Percentiles rank a stretch among this genome's conserved stretches.
These are phyloP conservation scores for Limosa lapponica DNA, from an alignment of 2,797 vertebrate species.

Conservation along the genomic window DNA sequence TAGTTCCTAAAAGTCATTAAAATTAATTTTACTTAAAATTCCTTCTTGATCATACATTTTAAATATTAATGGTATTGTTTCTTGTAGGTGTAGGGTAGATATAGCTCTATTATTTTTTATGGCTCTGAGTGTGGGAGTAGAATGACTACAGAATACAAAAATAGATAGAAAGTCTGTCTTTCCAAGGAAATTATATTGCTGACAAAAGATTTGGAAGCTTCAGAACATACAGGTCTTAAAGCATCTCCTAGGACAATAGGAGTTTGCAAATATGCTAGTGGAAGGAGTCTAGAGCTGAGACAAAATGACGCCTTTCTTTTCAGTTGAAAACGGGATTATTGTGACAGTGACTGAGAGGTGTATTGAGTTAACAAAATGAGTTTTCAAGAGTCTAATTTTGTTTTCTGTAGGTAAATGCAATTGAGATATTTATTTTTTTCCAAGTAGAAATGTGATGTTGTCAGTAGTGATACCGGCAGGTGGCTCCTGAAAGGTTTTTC, in stretches of 20 bases:
- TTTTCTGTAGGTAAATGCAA: background rate
- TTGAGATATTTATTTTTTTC: background rate
- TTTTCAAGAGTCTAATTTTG: background rate
- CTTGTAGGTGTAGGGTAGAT: background rate
- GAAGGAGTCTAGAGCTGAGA: background rate
- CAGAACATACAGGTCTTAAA: background rate
- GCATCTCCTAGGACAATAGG: background rate
- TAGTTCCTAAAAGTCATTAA: background rate
- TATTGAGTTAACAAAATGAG: background rate
- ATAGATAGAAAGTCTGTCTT: background rate
- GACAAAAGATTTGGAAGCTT: background rate
- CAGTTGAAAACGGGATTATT: background rate
- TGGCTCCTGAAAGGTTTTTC: background rate
- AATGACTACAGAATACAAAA: background rate
- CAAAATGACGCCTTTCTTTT: background rate
- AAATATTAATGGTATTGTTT: background rate
- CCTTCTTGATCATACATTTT: background rate
- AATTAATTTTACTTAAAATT: background rate
- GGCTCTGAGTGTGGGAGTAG: background rate
- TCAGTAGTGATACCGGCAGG: background rate
- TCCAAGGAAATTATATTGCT: background rate
- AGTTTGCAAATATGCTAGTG: background rate
- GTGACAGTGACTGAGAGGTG: background rate
- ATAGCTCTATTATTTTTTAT: background rate
- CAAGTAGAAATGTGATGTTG: background rate